Base-by-base conservation (phyloP, 1,140 invertebrate genomes). In the Coelopa frigida region DNA sequence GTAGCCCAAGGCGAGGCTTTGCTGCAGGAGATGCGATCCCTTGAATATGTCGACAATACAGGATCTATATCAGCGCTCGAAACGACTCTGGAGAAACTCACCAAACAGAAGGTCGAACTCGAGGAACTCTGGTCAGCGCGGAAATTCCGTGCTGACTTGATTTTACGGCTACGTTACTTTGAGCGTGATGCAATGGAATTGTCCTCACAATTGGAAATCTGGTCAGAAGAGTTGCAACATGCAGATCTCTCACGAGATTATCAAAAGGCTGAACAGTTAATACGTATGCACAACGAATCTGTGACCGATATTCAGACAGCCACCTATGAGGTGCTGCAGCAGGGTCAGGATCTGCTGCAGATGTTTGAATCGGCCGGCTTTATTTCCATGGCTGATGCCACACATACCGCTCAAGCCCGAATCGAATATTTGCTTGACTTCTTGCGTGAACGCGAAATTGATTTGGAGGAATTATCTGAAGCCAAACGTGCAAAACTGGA, bases 141-240 rank as follows among this genome's bases (percentile, higher is more conserved):
- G 35, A 92, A 94, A 63, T 72, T 92, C 10, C 81, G 89, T 46
- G 76, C 97, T 11, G 94, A 98, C 65, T 78, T 97, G 14, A 94
- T 91, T 53, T 73, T 97, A 32, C 84, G 95, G 60, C 74, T 96
- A 27, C 76, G 94, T 32, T 81, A 95, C 21, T 98, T 97, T 69
- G 94, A 98, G 71, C 78, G 91, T 46, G 94, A 98, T 72, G 91
- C 92, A n/a, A 73, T 94, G 32, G 91, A 96, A 74, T 77, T 89
- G 12, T 89, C 87, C 2, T 87, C 86, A 2, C 91, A 94, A 57
- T 71, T 96, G 42, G 93, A 97, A 70, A 78, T 94, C 72, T 97
- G 92, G 91, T 84, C 87, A 3, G 89, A 94, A 58, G 91, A 97
- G 62, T 63, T 94, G 35, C 87, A 85, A 72, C 86, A 81, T 65